A percentile compares a stretch with the other conserved stretches of the same genome.
Conservation (phyloP, 92 coral and sea anemone genomes). For the Umimayanthus kanabou region DNA sequence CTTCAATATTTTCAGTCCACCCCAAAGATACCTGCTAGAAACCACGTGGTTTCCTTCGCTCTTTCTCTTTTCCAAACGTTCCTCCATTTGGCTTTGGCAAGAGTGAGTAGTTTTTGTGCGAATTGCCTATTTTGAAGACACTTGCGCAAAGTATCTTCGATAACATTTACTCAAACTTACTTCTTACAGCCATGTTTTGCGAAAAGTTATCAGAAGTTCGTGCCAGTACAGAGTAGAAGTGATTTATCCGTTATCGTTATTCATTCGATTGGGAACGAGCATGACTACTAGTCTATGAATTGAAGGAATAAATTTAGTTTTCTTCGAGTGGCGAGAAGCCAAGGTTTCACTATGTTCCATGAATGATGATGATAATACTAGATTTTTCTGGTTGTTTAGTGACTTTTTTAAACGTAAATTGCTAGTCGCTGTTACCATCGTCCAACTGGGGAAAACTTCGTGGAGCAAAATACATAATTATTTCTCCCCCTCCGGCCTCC, state of each 20-base stretch:
- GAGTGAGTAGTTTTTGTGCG: slow-evolving; percentile 58
- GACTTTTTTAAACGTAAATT: background rate
- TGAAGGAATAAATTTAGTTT: background rate
- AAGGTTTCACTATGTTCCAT: too few species aligned
- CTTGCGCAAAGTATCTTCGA: background rate
- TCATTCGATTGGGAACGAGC: too few species aligned
- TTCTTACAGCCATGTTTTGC: background rate
- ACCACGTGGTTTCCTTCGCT: slow-evolving; percentile 73
- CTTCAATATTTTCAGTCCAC: slow-evolving; percentile 53
- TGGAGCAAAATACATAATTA: too few species aligned
- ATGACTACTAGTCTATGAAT: too few species aligned
- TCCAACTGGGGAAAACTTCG: too few species aligned
- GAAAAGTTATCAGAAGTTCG: background rate
- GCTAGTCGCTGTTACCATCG: too few species aligned
- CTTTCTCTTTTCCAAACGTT: slow-evolving; percentile 85
- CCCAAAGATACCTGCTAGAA: slow-evolving; percentile 50
- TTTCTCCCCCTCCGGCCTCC: too few species aligned
- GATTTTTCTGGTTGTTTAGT: background rate
- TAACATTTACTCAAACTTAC: background rate
- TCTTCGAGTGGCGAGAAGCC: background rate
- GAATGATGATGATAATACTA: background rate
- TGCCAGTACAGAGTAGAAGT: background rate
- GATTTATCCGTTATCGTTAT: too few species aligned
- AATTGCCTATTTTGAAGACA: background rate
- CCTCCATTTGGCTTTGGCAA: slow-evolving; percentile 98